A percentile compares a stretch with the other conserved stretches of the same genome.
Conservation (phyloP, 2,888 invertebrate species). For the Chloroclysta siterata region DNA sequence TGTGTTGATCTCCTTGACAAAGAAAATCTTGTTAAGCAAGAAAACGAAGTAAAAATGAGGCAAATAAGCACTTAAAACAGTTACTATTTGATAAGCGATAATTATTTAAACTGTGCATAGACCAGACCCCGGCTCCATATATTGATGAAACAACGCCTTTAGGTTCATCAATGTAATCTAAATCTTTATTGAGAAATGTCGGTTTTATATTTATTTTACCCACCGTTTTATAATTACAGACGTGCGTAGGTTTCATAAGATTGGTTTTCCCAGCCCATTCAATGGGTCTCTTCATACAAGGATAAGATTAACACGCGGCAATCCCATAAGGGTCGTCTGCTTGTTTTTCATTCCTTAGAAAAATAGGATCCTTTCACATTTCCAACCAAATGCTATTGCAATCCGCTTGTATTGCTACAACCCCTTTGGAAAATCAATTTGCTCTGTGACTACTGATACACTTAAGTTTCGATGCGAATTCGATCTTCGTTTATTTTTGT, state of each 20-base stretch:
- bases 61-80: too few relatives aligned
- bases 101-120: too few relatives aligned
- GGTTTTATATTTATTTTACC: too few relatives aligned
- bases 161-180: too few relatives aligned
- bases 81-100: too few relatives aligned
- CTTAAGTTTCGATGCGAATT: slow-evolving; percentile 5
- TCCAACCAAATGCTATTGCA: slow-evolving; percentile 19
- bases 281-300: slow-evolving; percentile 10
- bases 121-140: too few relatives aligned
- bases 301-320: slow-evolving; percentile 14
- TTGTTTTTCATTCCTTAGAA: slow-evolving; percentile 26
- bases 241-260: background rate
- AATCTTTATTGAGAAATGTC: too few relatives aligned
- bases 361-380: slow-evolving; percentile 16
- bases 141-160: too few relatives aligned
- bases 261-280: slow-evolving; percentile 6
- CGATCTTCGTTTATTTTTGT: slow-evolving; percentile 9
- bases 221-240: too few relatives aligned
- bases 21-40: too few relatives aligned
- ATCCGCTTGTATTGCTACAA: slow-evolving; percentile 17
- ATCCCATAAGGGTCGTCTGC: slow-evolving; percentile 25
- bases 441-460: slow-evolving; percentile 10
- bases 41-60: too few relatives aligned
- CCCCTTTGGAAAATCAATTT: slow-evolving; percentile 24
- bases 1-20: too few relatives aligned